Percentiles rank a stretch among this genome's conserved stretches.
These are phyloP conservation scores for Lamellibrachia satsuma DNA, from an alignment of 2,888 invertebrate species.

Conservation along the genomic window DNA sequence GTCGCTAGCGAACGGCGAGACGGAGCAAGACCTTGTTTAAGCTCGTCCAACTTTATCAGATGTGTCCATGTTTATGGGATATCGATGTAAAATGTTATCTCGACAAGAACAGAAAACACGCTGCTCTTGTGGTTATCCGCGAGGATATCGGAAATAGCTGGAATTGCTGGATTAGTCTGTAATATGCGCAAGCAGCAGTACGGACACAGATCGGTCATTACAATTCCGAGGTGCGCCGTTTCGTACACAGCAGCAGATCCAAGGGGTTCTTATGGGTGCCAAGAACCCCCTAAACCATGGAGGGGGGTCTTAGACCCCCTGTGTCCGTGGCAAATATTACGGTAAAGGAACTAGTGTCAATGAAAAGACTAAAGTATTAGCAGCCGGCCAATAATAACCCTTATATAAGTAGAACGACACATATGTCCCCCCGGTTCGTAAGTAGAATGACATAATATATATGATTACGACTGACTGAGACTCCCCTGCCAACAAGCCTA, in stretches of 20 bases:
- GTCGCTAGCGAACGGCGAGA: neutral
- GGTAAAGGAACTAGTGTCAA: too few relatives aligned
- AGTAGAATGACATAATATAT: too few relatives aligned
- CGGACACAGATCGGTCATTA: neutral
- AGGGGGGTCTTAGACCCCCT: too few relatives aligned
- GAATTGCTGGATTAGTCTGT: neutral
- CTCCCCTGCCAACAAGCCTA: too few relatives aligned
- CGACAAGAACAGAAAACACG: neutral
- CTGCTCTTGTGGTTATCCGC: neutral
- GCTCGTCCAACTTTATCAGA: neutral
- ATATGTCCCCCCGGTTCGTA: too few relatives aligned
- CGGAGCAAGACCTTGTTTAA: neutral
- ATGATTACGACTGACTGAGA: too few relatives aligned
- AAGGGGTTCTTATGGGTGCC: too few relatives aligned
- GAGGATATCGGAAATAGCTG: neutral
- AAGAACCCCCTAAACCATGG: too few relatives aligned
- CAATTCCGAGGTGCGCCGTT: neutral
- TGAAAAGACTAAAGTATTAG: too few relatives aligned
- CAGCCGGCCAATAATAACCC: too few relatives aligned
- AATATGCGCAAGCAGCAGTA: neutral
- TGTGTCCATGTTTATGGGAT: neutral
- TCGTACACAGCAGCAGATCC: neutral
- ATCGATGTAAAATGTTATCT: neutral
- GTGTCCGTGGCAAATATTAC: too few relatives aligned
- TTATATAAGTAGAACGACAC: too few relatives aligned